Evolutionary conservation across 2,113 vertebrate genomes (phyloP).

Genomic region (Promerops cafer): DNA sequence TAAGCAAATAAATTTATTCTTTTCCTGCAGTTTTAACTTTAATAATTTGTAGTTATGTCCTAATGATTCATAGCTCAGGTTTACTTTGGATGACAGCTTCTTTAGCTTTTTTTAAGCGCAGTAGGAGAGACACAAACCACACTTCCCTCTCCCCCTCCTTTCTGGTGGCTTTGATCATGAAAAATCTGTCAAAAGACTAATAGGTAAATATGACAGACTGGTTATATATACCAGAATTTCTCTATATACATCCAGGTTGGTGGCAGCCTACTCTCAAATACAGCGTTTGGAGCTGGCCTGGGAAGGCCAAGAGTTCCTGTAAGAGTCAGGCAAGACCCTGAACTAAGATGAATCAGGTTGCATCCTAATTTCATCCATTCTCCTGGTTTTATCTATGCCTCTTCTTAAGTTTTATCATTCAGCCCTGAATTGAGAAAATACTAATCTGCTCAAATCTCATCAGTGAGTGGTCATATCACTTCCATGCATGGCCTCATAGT

Average conservation of each 20-base stretch:
- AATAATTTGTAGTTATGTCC: not conserved
- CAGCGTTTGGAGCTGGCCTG: not conserved
- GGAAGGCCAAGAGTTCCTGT: not conserved
- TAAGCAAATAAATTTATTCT: not conserved
- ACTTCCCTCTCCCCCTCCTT: rapidly evolving
- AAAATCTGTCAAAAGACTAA: not conserved
- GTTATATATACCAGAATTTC: not conserved
- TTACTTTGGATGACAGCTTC: not conserved
- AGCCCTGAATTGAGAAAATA: not conserved
- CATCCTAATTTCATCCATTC: not conserved
- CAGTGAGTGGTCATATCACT: not conserved
- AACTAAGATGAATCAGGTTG: not conserved
- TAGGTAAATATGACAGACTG: not conserved
- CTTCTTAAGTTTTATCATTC: not conserved
- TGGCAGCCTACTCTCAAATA: not conserved
- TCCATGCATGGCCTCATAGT: not conserved
- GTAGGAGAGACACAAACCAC: not conserved
- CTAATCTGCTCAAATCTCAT: not conserved
- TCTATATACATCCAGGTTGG: not conserved
- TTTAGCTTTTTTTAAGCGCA: not conserved
- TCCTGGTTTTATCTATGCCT: not conserved
- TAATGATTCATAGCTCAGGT: not conserved
- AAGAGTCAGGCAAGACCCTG: not conserved
- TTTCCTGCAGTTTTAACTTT: not conserved
- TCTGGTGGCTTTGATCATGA: not conserved